A percentile compares a stretch with the other conserved stretches of the same genome.
Conservation (phyloP, 2,888 invertebrate genomes). For the Cremastinae sp. region DNA sequence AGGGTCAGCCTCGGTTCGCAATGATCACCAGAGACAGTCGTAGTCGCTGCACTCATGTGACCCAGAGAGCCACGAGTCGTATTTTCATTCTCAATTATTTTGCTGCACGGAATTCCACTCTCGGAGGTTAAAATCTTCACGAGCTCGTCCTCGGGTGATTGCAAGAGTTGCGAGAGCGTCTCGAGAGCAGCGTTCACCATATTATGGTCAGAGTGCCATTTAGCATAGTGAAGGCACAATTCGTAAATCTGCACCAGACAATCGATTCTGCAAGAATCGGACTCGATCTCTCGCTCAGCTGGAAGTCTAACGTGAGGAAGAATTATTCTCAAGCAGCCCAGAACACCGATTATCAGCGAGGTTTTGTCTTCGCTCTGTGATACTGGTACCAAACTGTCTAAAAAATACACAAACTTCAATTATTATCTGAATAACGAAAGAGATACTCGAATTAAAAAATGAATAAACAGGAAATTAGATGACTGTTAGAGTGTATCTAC, state of each 20-base stretch:
- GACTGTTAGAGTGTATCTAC: slow-evolving; percentile 71
- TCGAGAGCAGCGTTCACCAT: slow-evolving; percentile 94
- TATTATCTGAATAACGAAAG: neutral
- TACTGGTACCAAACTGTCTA: slow-evolving; percentile 66
- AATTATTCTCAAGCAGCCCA: slow-evolving; percentile 85
- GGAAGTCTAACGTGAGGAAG: slow-evolving; percentile 81
- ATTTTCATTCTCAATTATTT: slow-evolving; percentile 62
- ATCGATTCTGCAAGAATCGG: slow-evolving; percentile 67
- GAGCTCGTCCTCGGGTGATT: slow-evolving; percentile 80
- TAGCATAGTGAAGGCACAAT: slow-evolving; percentile 86
- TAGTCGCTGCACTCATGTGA: slow-evolving; percentile 68
- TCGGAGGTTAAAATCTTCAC: slow-evolving; percentile 78
- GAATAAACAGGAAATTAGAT: slow-evolving; percentile 1
- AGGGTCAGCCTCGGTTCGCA: slow-evolving; percentile 68
- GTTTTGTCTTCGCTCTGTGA: slow-evolving; percentile 64
- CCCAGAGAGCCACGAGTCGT: slow-evolving; percentile 47
- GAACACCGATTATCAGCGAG: slow-evolving; percentile 84
- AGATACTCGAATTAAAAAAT: neutral
- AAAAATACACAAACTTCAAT: slow-evolving; percentile 13
- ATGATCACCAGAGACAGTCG: slow-evolving; percentile 67
- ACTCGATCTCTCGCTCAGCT: slow-evolving; percentile 63
- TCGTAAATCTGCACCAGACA: slow-evolving; percentile 86
- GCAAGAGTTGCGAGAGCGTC: slow-evolving; percentile 82
- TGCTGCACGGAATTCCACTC: slow-evolving; percentile 78
- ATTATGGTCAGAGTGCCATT: slow-evolving; percentile 89